phyloP scores from a whole-genome alignment of 2,797 vertebrate genomes.

The Acomys russatus region DNA sequence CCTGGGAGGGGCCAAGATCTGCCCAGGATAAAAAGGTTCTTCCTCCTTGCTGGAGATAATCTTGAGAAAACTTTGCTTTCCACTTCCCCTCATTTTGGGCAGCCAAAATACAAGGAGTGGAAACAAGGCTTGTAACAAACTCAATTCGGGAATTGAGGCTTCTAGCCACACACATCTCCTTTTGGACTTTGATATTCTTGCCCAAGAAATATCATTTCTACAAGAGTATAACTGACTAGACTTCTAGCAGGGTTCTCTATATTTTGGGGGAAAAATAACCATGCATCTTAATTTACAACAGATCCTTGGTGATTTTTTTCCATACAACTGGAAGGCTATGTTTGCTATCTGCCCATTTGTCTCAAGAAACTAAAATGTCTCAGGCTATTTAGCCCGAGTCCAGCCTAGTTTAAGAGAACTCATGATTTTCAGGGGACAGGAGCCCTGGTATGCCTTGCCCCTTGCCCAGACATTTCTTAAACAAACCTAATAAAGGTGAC shows the following conservation, averaged over 20 bases:
- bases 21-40: conserved; percentile 54
- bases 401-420: conserved; percentile 71
- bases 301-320: conserved; percentile 67
- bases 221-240: conserved; percentile 74
- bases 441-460: conserved; percentile 57
- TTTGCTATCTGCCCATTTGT: conserved; percentile 64
- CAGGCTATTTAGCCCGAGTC: conserved; percentile 59
- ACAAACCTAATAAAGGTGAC: conserved; percentile 63
- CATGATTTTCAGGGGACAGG: conserved; percentile 29
- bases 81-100: conserved; percentile 70
- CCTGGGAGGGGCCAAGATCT: conserved; percentile 48
- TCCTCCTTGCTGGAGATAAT: conserved; percentile 69
- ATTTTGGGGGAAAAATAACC: conserved; percentile 41
- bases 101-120: conserved; percentile 55
- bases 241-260: conserved; percentile 71
- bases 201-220: conserved; percentile 78
- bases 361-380: conserved; percentile 59
- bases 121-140: conserved; percentile 71
- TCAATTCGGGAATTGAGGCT: conserved; percentile 71
- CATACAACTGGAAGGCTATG: conserved; percentile 67
- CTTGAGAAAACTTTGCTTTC: conserved; percentile 76
- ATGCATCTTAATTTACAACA: conserved; percentile 67
- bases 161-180: conserved; percentile 58
- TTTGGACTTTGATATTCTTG: conserved; percentile 77
- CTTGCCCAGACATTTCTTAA: conserved; percentile 69